Percentiles rank a stretch among this genome's conserved stretches.
phyloP scores from a whole-genome alignment of 1,140 invertebrate species.

The Drosophila takahashii region DNA sequence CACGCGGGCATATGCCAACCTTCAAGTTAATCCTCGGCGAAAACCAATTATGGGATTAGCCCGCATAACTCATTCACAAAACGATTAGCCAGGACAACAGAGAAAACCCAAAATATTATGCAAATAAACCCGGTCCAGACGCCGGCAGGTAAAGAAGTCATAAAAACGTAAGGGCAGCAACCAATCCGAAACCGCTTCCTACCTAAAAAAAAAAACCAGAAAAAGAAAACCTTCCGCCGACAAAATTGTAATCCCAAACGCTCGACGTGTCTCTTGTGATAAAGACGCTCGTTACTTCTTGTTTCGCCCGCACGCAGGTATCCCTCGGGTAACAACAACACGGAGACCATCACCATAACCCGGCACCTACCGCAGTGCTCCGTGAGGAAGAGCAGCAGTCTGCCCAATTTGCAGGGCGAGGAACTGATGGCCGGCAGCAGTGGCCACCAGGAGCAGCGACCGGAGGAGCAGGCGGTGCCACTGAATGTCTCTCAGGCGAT shows the following conservation, averaged over 20 bases:
- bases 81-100: conserved; percentile 24
- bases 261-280: conserved; percentile 68
- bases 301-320: conserved; percentile 85
- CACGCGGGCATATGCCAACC: conserved; percentile 33
- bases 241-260: conserved; percentile 59
- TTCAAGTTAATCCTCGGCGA: conserved; percentile 44
- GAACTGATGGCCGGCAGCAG: conserved; percentile 33
- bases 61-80: conserved; percentile 47
- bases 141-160: conserved; percentile 38
- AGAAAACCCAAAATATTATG: conserved; percentile 38
- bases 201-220: conserved; percentile 26
- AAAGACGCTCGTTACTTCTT: conserved; percentile 78
- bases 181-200: conserved; percentile 40
- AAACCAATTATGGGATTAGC: conserved; percentile 28
- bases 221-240: conserved; percentile 40
- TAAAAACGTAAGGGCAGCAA: conserved; percentile 18
- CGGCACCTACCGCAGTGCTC: conserved; percentile 76
- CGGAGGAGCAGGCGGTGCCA: conserved; percentile 38
- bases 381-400: conserved; percentile 89
- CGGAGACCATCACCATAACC: conserved; percentile 69
- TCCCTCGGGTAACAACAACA: conserved; percentile 92
- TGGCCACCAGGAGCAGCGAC: conserved; percentile 44
- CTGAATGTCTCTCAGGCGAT: conserved; percentile 85
- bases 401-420: conserved; percentile 88
- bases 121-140: conserved; percentile 34